Evolutionary conservation across 1,140 invertebrate genomes (phyloP).

Genomic region (Pristionchus pacificus): DNA sequence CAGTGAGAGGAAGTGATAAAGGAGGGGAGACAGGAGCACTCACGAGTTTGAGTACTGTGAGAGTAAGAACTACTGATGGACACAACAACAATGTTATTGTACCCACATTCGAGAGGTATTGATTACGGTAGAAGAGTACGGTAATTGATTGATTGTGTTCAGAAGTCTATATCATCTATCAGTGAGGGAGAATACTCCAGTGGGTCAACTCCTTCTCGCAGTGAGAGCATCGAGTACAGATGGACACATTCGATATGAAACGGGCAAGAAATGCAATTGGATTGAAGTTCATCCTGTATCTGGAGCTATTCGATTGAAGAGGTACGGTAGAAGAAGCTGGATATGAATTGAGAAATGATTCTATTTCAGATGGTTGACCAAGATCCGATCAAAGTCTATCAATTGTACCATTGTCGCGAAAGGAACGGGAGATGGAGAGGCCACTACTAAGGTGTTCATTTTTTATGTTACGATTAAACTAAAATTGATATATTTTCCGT

Average conservation of each 20-base stretch:
- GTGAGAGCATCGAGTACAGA: conserved; percentile 10
- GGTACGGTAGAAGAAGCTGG: neutral
- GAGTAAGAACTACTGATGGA: conserved; percentile 16
- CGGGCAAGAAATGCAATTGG: conserved; percentile 17
- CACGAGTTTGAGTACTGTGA: conserved; percentile 21
- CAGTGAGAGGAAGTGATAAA: conserved; percentile 31
- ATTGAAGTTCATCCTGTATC: conserved; percentile 34
- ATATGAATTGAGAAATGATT: neutral
- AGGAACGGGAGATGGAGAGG: conserved; percentile 9
- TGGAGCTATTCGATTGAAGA: conserved; percentile 16
- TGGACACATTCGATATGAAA: conserved; percentile 17
- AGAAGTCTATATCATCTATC: conserved; percentile 21
- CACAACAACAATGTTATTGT: conserved; percentile 8
- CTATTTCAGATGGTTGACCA: conserved; percentile 21
- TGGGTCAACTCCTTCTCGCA: conserved; percentile 10
- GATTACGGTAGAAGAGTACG: conserved; percentile 11
- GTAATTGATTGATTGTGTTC: too few species aligned
- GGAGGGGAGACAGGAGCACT: neutral
- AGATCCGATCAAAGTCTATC: conserved; percentile 17
- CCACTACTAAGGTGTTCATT: conserved; percentile 67
- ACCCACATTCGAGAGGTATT: conserved; percentile 3
- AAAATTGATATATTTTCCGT: too few species aligned
- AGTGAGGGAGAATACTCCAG: conserved; percentile 8
- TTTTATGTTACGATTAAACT: too few species aligned
- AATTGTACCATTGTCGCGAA: conserved; percentile 31